phyloP scores from a whole-genome alignment of 1,140 invertebrate species.

The Asbolus verrucosus region DNA sequence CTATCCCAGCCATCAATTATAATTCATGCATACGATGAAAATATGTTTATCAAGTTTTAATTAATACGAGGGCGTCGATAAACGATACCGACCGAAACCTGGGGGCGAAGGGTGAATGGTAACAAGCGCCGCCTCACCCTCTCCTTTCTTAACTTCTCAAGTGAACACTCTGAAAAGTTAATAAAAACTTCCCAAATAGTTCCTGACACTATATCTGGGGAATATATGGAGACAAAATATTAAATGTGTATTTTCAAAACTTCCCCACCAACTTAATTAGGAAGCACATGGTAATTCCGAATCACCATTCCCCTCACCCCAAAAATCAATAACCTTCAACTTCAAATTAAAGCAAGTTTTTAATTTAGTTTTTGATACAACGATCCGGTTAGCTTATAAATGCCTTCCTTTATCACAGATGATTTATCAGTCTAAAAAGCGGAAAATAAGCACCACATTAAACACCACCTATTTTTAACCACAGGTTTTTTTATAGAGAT shows the following conservation, averaged over 20 bases:
- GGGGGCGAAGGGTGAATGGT: slow-evolving; percentile 37
- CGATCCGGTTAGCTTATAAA: slow-evolving; percentile 27
- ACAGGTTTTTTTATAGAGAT: too few species aligned
- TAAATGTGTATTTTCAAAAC: slow-evolving; percentile 42
- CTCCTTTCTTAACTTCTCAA: slow-evolving; percentile 44
- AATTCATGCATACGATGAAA: slow-evolving; percentile 45
- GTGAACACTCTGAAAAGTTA: slow-evolving; percentile 44
- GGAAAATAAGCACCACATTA: not conserved
- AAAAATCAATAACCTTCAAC: slow-evolving; percentile 35
- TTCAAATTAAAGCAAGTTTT: slow-evolving; percentile 39
- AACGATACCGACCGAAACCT: slow-evolving; percentile 44
- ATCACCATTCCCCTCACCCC: slow-evolving; percentile 1
- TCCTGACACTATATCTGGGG: slow-evolving; percentile 47
- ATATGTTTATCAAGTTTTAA: slow-evolving; percentile 54
- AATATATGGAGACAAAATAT: slow-evolving; percentile 46
- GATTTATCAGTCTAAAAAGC: slow-evolving; percentile 5
- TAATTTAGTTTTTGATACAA: slow-evolving; percentile 34
- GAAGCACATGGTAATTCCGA: slow-evolving; percentile 15
- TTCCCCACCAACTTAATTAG: slow-evolving; percentile 27
- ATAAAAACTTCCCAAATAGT: slow-evolving; percentile 49
- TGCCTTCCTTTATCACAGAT: slow-evolving; percentile 5
- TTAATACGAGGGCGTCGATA: slow-evolving; percentile 50
- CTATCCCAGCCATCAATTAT: slow-evolving; percentile 48
- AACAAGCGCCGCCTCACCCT: slow-evolving; percentile 40
- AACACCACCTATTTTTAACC: not conserved